Conservation (phyloP, 2,797 vertebrate species). For the Agapornis canus region DNA sequence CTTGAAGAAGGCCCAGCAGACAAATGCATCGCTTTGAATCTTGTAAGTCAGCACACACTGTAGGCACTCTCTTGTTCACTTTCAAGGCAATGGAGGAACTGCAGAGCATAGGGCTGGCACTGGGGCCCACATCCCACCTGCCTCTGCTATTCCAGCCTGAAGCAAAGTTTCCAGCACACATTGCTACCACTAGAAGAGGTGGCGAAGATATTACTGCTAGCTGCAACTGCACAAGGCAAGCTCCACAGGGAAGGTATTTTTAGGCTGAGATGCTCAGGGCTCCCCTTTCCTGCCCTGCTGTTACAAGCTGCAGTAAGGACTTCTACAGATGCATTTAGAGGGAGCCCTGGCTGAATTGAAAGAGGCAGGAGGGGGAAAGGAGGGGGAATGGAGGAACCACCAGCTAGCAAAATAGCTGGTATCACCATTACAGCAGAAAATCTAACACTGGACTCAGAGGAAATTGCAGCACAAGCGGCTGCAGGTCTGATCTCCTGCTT, state of each 20-base stretch:
- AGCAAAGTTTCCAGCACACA: background rate
- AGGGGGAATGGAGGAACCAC: background rate
- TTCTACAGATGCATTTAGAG: background rate
- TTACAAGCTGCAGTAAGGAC: background rate
- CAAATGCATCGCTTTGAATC: conserved; percentile 55
- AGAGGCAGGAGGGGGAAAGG: background rate
- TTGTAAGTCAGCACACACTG: background rate
- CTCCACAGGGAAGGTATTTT: background rate
- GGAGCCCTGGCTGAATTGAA: background rate
- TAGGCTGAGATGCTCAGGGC: background rate
- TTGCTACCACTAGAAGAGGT: background rate
- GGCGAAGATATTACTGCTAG: background rate
- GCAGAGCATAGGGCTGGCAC: background rate
- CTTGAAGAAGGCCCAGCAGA: conserved; percentile 58
- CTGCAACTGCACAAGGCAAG: background rate
- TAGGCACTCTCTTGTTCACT: background rate
- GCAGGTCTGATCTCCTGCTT: background rate
- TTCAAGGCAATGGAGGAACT: background rate
- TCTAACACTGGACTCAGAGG: background rate
- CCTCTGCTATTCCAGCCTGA: background rate
- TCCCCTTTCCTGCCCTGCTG: background rate
- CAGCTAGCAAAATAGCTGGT: background rate
- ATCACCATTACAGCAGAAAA: background rate
- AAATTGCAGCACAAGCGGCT: conserved; percentile 24
- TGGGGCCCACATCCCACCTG: background rate